A percentile compares a stretch with the other conserved stretches of the same genome.
phyloP scores from a whole-genome alignment of 2,113 vertebrate genomes.

The Gopherus evgoodei region DNA sequence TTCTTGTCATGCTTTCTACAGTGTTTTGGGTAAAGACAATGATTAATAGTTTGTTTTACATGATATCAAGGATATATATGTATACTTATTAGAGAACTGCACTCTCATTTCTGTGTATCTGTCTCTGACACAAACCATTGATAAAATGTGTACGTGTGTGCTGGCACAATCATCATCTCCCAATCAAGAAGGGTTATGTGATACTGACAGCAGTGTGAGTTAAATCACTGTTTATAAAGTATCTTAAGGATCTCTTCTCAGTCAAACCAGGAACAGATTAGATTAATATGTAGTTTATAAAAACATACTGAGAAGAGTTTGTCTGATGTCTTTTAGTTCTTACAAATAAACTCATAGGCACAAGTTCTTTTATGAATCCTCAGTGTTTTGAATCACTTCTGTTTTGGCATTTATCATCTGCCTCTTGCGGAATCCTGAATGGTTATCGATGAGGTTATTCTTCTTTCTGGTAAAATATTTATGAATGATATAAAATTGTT shows the following conservation, averaged over 20 bases:
- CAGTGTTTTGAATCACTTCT: background rate
- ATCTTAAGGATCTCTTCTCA: rapidly evolving
- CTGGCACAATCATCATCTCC: rapidly evolving
- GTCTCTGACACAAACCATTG: rapidly evolving
- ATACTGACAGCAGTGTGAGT: background rate
- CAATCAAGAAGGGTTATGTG: background rate
- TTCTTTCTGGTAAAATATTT: background rate
- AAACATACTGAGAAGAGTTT: background rate
- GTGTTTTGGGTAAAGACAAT: background rate
- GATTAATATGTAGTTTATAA: background rate
- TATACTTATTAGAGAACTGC: background rate
- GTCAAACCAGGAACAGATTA: background rate
- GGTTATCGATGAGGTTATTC: background rate
- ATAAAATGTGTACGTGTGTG: background rate
- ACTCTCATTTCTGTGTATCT: background rate
- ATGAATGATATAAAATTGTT: background rate
- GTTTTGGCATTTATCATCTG: background rate
- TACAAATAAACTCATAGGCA: background rate
- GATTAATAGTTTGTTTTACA: background rate
- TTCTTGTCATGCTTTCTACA: background rate
- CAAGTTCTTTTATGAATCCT: background rate
- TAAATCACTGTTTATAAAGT: background rate
- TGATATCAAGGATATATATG: background rate
- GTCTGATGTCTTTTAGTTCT: background rate
- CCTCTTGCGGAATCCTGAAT: background rate